These are phyloP conservation scores for Colistium nudipinnis DNA, from an alignment of 2,113 vertebrate genomes.

Conservation along the genomic window DNA sequence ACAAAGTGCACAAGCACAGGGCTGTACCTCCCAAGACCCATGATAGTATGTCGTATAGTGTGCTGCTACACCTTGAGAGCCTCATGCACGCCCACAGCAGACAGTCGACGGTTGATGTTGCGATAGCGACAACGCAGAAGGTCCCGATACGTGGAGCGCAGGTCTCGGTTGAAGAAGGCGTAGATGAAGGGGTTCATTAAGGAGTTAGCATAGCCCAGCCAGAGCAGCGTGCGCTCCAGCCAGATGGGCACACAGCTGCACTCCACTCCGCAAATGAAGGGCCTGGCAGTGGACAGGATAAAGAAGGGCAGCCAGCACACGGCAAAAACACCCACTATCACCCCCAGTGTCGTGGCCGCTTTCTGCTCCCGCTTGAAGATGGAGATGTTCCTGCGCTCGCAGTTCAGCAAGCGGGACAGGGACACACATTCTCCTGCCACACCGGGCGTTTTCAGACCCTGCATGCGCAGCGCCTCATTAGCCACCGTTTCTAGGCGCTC, in stretches of 20 bases:
- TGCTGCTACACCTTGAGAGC: constrained; percentile 75
- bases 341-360: constrained; percentile 84
- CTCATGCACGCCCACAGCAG: constrained; percentile 84
- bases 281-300: constrained; percentile 82
- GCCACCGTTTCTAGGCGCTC: constrained; percentile 75
- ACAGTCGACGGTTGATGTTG: constrained; percentile 85
- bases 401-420: constrained; percentile 80
- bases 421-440: constrained; percentile 80
- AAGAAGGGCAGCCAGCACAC: constrained; percentile 87
- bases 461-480: constrained; percentile 80
- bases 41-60: not conserved
- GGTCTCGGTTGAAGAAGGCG: constrained; percentile 85
- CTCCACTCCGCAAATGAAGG: constrained; percentile 84
- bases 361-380: constrained; percentile 87
- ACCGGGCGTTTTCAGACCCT: constrained; percentile 80
- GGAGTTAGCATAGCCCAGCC: constrained; percentile 86
- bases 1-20: constrained; percentile 44
- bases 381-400: constrained; percentile 83
- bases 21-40: constrained; percentile 3
- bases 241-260: constrained; percentile 87
- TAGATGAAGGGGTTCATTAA: constrained; percentile 87
- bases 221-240: constrained; percentile 84
- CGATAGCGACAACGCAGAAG: constrained; percentile 84
- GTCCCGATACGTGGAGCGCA: constrained; percentile 84
- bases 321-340: constrained; percentile 83